Base-by-base conservation (phyloP, 2,888 invertebrate species). In the Listrodromus nycthemerus region DNA sequence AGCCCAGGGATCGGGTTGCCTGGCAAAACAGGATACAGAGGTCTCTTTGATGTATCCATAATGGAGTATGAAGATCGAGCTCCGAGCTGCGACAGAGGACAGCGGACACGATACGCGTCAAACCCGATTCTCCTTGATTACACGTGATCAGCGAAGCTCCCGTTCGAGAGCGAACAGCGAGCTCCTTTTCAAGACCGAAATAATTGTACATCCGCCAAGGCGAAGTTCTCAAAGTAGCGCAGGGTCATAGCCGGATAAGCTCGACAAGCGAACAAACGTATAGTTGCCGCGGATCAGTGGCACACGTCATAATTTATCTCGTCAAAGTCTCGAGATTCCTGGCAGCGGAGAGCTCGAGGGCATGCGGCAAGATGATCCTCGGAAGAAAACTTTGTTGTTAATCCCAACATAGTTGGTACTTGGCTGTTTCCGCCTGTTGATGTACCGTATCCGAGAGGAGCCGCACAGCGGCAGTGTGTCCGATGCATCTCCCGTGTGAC, bases 351-450 rank as follows among this genome's bases (percentile, higher is more conserved):
- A 19, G 50, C 63, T 45, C 45, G 61, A 24, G 58, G 27, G 50
- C 69, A 70, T 52, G 55, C 33, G 24, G 52, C 63, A 52, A 30
- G 81, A 63, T 63, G 77, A 55, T 50, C 48, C 45, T 61, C 24
- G 69, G 30, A 50, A 65, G 69, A 67, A 77, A 84, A 82, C 80
- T 86, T 85, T 74, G 82, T 85, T 74, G 82, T 82, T 84, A 86
- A 86, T 86, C 84, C 80, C 82, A 70, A 67, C 84, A 82, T 84
- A 81, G 85, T 82, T 80, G 69, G 69, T 50, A 63, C 80, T 21
- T 4, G 33, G 30, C 67, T 67, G 52, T 30, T 65, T 37, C 37
- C 45, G n/a, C 52, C 41, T 67, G 69, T 63, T 73, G 73, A 63
- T 73, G 41, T n/a, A 77, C 69, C n/a, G 67, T 45, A 75, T 48